A percentile compares a stretch with the other conserved stretches of the same genome.
Evolutionary conservation across 1,140 invertebrate genomes (phyloP).

Genomic region (Plutomurus gul): DNA sequence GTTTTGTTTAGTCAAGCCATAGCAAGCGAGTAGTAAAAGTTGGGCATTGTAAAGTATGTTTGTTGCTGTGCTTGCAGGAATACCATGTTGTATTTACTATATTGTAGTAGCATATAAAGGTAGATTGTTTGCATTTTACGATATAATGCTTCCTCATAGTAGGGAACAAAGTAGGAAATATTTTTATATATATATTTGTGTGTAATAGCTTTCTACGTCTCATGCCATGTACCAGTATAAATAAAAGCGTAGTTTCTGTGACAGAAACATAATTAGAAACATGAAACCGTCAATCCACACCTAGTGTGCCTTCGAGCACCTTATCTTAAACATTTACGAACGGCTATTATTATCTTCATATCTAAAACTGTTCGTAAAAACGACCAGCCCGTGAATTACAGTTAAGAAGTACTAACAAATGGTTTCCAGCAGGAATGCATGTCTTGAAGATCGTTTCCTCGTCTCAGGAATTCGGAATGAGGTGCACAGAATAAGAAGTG

Average conservation of each 20-base stretch:
- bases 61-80: no score
- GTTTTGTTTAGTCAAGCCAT: background rate
- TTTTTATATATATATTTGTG: no score
- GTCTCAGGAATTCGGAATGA: constrained; percentile 12
- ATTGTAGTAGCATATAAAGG: no score
- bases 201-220: no score
- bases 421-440: background rate
- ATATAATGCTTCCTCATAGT: no score
- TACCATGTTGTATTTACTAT: no score
- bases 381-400: no score
- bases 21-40: background rate
- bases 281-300: constrained; percentile 23
- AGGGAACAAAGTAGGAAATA: no score
- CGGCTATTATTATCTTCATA: background rate
- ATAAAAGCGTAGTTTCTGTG: constrained; percentile 3
- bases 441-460: background rate
- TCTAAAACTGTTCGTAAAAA: no score
- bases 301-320: background rate
- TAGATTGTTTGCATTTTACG: no score
- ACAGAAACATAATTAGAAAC: constrained; percentile 30
- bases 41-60: no score
- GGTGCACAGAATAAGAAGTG: background rate
- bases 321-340: background rate
- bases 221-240: background rate
- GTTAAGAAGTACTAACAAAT: background rate